phyloP scores from a whole-genome alignment of 1,140 invertebrate genomes.

The Temnothorax longispinosus region DNA sequence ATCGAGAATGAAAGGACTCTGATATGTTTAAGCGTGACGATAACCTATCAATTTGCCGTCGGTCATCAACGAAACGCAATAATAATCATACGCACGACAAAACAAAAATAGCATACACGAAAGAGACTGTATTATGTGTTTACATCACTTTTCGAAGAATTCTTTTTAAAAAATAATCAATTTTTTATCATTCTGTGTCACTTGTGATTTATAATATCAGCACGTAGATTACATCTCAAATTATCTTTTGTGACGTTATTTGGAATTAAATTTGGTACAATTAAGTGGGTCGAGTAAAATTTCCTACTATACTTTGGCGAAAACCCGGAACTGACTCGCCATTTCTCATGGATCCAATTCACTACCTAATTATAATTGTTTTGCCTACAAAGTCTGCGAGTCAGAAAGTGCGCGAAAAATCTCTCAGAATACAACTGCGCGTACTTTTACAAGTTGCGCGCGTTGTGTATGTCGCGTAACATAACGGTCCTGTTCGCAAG shows the following conservation, averaged over 20 bases:
- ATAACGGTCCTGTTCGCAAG: neutral
- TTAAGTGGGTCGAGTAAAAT: neutral
- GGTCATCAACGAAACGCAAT: neutral
- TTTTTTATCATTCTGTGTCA: neutral
- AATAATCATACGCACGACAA: conserved; percentile 27
- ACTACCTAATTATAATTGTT: conserved; percentile 27
- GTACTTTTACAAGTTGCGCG: neutral
- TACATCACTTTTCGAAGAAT: neutral
- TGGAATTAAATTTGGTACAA: neutral
- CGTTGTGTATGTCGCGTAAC: neutral
- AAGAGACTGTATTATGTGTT: neutral
- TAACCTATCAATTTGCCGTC: conserved; percentile 27
- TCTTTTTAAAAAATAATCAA: neutral
- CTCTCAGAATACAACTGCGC: neutral
- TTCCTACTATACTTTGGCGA: neutral
- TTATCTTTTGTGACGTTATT: neutral
- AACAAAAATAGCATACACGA: conserved; percentile 20
- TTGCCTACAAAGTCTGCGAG: conserved; percentile 32
- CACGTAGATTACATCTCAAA: neutral
- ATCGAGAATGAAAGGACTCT: conserved; percentile 11
- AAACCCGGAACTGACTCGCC: neutral
- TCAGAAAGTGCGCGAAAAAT: conserved; percentile 46
- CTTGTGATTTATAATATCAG: neutral
- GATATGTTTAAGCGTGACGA: neutral
- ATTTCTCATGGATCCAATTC: conserved; percentile 22